These are phyloP conservation scores for Lasiurus cinereus DNA, from an alignment of 2,113 vertebrate genomes.

Conservation along the genomic window DNA sequence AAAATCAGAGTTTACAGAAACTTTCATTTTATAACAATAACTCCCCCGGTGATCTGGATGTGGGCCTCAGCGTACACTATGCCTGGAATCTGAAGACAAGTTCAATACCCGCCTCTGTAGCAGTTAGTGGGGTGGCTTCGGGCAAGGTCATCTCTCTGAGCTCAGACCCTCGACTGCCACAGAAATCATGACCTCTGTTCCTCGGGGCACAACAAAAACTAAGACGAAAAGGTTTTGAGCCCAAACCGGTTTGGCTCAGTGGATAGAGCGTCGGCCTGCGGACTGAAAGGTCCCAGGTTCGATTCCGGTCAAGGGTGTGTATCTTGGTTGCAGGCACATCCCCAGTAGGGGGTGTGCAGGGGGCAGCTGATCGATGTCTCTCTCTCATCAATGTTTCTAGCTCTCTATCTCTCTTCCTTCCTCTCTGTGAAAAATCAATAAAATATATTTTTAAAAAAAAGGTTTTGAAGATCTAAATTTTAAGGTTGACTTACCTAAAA, in stretches of 20 bases:
- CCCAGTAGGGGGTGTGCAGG: too few relatives aligned
- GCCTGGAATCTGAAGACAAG: not conserved
- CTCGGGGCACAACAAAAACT: not conserved
- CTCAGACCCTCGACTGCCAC: not conserved
- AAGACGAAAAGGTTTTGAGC: not conserved
- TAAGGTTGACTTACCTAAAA: not conserved
- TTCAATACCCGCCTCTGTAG: not conserved
- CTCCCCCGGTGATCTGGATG: not conserved
- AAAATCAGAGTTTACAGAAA: not conserved
- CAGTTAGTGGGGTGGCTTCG: not conserved
- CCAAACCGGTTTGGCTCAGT: too few relatives aligned
- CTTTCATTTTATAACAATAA: not conserved
- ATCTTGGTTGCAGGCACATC: too few relatives aligned
- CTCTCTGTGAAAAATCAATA: too few relatives aligned
- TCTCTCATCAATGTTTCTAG: too few relatives aligned
- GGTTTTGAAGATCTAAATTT: not conserved
- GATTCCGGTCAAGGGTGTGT: too few relatives aligned
- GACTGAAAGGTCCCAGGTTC: too few relatives aligned
- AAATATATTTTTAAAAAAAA: too few relatives aligned
- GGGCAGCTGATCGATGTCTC: too few relatives aligned
- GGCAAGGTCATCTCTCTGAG: not conserved
- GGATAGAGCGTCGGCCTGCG: too few relatives aligned
- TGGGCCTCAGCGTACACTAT: not conserved
- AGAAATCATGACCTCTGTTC: not conserved
- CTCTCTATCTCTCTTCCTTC: too few relatives aligned